A percentile compares a stretch with the other conserved stretches of the same genome.
Evolutionary conservation across 2,888 invertebrate genomes (phyloP).

Genomic region (Drosophila mercatorum): DNA sequence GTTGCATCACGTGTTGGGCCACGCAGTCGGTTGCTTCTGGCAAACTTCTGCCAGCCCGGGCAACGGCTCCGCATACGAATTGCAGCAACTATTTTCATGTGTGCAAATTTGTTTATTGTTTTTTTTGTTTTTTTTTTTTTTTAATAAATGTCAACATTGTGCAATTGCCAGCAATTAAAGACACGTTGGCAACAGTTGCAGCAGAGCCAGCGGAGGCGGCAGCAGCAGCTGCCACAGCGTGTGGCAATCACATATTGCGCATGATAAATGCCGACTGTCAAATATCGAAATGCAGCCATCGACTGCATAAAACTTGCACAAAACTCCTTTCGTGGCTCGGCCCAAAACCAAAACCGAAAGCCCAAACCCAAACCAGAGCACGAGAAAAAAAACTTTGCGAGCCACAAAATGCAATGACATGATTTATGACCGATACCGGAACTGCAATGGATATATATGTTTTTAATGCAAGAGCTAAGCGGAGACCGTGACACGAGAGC

Average conservation of each 20-base stretch:
- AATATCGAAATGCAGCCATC: slow-evolving; percentile 38
- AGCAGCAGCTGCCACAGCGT: slow-evolving; percentile 23
- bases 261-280: slow-evolving; percentile 69
- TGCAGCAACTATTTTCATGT: slow-evolving; percentile 5
- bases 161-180: slow-evolving; percentile 66
- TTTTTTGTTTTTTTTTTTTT: slow-evolving; percentile 49
- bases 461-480: not conserved
- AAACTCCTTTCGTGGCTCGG: slow-evolving; percentile 46
- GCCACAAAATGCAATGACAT: slow-evolving; percentile 69
- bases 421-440: slow-evolving; percentile 59
- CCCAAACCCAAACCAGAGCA: slow-evolving; percentile 20
- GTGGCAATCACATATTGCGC: slow-evolving; percentile 39
- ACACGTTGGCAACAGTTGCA: slow-evolving; percentile 31
- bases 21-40: slow-evolving; percentile 26
- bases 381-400: slow-evolving; percentile 39
- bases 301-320: slow-evolving; percentile 43
- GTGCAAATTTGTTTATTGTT: slow-evolving; percentile 73
- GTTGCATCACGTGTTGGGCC: slow-evolving; percentile 22
- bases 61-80: slow-evolving; percentile 9
- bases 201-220: slow-evolving; percentile 7
- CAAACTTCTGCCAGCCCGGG: slow-evolving; percentile 18
- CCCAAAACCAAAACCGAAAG: slow-evolving; percentile 8
- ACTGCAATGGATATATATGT: slow-evolving; percentile 19
- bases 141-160: slow-evolving; percentile 76
- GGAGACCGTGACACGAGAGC: not conserved